Base-by-base conservation (phyloP, 2,797 vertebrate genomes). In the Podargus strigoides region DNA sequence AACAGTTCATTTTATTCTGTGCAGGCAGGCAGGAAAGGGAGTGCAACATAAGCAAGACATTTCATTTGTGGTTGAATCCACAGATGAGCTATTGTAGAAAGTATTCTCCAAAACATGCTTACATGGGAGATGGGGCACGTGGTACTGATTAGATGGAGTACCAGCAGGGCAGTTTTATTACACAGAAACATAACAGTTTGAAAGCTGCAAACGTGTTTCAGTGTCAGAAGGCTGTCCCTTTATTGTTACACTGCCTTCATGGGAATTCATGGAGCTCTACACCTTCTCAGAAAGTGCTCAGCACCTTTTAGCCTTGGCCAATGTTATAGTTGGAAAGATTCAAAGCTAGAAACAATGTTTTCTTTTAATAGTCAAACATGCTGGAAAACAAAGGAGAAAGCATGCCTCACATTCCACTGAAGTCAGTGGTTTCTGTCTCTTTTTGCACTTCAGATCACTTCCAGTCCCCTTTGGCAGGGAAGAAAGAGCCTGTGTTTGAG, bases 11-110 rank as follows among this genome's bases (percentile, higher is more conserved):
- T 93, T 92, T 84, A 41, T 60, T 92, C 58, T 87, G 67, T 52
- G 74, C 68, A 91, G 89, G 68, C 64, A 89, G 79, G 64, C 81
- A 96, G 90, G 75, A 96, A 96, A 89, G 90, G 88, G 88, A 83
- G 80, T 97, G 96, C 91, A 96, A 74, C 77, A 91, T 87, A 94
- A 97, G 96, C 87, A 91, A 59, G 82, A 96, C 94, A 92, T 97
- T 97, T 89, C 93, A 91, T 97, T 94, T 97, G 93, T 94, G 96
- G 86, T 95, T 95, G 95, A 97, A 97, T 93, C 91, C 91, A 94
- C 93, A 94, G 90, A 97, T 97, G 96, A 97, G 95, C 84, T 96
- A 89, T 94, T 97, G 85, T 94, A 97, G 95, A 96, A 98, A 97
- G 81, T 94, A 97, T 97, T 94, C 95, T 81, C 90, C 92, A 92